Conservation (phyloP, 2,888 invertebrate species). For the Gymnoscelis rufifasciata region DNA sequence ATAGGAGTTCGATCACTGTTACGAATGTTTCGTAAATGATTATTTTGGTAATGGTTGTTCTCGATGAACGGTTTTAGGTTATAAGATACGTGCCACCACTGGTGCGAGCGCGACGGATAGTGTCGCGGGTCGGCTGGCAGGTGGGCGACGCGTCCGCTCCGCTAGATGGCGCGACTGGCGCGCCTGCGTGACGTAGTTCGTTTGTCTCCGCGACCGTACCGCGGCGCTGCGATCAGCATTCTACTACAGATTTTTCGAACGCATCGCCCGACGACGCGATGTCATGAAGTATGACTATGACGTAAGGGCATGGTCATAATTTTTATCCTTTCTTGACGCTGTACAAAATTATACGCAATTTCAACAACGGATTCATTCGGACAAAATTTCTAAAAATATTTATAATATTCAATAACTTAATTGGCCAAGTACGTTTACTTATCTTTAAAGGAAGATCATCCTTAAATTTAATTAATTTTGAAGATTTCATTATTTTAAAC, state of each 20-base stretch:
- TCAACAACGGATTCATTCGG: no score
- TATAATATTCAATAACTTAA: no score
- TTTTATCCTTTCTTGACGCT: not conserved
- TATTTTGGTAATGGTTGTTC: constrained; percentile 62
- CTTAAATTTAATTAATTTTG: no score
- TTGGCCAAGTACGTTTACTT: no score
- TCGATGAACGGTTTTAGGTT: constrained; percentile 71
- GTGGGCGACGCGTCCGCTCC: constrained; percentile 43
- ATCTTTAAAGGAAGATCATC: no score
- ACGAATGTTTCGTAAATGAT: constrained; percentile 48
- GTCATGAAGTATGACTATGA: constrained; percentile 37
- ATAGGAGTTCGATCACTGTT: constrained; percentile 52
- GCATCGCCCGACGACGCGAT: constrained; percentile 53
- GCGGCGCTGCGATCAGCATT: constrained; percentile 71
- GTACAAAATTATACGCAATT: not conserved
- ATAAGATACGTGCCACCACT: constrained; percentile 73
- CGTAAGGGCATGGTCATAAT: constrained; percentile 56
- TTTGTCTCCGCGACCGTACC: constrained; percentile 71
- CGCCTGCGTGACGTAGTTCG: constrained; percentile 56
- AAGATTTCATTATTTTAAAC: no score
- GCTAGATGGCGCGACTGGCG: constrained; percentile 62
- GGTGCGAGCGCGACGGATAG: constrained; percentile 73
- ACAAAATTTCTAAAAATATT: no score
- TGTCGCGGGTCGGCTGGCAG: constrained; percentile 45
- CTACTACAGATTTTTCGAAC: constrained; percentile 76